Conservation (phyloP, 2,113 vertebrate species). For the Talpa occidentalis region DNA sequence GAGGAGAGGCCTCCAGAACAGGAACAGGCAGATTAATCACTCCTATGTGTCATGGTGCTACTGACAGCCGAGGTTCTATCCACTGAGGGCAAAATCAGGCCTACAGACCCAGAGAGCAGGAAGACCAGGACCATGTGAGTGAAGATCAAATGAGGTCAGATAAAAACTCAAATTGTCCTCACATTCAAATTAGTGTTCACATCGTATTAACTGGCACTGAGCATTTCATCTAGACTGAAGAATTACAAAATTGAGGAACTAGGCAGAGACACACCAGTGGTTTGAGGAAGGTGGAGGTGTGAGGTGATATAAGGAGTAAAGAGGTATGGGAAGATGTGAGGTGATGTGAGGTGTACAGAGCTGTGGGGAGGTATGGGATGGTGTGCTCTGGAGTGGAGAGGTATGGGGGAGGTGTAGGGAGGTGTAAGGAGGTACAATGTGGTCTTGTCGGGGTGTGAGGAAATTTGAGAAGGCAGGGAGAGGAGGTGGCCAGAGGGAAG, state of each 20-base stretch:
- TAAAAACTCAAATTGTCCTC: not conserved
- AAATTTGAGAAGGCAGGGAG: not conserved
- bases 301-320: no score
- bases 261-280: not conserved
- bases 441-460: no score
- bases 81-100: not conserved
- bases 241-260: not conserved
- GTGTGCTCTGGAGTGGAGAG: no score
- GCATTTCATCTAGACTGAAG: not conserved
- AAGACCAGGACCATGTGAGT: not conserved
- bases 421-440: accelerated
- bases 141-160: not conserved
- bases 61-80: accelerated
- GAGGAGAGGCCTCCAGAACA: not conserved
- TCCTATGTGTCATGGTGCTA: not conserved
- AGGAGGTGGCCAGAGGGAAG: not conserved
- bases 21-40: not conserved
- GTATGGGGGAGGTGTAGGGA: no score
- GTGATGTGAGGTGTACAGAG: not conserved
- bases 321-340: not conserved
- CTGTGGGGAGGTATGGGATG: not conserved
- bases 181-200: not conserved
- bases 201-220: not conserved
- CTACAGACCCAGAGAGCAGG: no score
- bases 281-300: not conserved